Base-by-base conservation (phyloP, 2,113 vertebrate species). In the Pluvianellus socialis region DNA sequence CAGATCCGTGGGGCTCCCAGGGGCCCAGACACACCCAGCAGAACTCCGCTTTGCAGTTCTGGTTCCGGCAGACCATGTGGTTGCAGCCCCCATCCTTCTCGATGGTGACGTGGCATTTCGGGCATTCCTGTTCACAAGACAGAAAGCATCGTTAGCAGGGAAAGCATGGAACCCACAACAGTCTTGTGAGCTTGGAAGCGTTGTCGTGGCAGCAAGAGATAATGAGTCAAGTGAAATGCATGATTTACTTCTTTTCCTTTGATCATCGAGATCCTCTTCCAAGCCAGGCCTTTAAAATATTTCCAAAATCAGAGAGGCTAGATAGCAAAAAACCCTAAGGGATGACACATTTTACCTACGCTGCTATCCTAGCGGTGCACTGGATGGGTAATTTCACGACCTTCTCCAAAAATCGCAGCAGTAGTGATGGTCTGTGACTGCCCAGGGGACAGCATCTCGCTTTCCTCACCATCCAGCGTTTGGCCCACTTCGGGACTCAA, bases 31-130 rank as follows among this genome's bases (percentile, higher is more conserved):
- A 99, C 94, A 99, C 99, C 99, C 99, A 99, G 98, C 99, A 99
- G 98, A 99, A 99, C 98, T 99, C 99, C 12, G 99, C 99, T 99
- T 99, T 99, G 98, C 99, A 99, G 97, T 99, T 99, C 98, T 99
- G 99, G 98, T 99, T 99, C 97, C 99, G 99, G 98, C 99, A 99
- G 90, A 99, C 99, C 99, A 99, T 99, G 98, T 99, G 99, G 98
- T 99, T 99, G 98, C 99, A 99, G 98, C 99, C 99, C 28, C 99
- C 99, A 28, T 99, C 99, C 98, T 99, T 99, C 97, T 99, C 99
- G 77, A 99, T 99, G 97, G 99, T 99, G 97, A 99, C 99, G 32
- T 99, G 99, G 98, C 99, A 99, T 99, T 99, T 99, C 35, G 99
- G 99, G 98, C 99, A 99, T 97, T 99, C 99, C 99, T 99, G 98